Evolutionary conservation across 1,140 invertebrate species (phyloP).

Genomic region (Drosophila pseudoobscura): DNA sequence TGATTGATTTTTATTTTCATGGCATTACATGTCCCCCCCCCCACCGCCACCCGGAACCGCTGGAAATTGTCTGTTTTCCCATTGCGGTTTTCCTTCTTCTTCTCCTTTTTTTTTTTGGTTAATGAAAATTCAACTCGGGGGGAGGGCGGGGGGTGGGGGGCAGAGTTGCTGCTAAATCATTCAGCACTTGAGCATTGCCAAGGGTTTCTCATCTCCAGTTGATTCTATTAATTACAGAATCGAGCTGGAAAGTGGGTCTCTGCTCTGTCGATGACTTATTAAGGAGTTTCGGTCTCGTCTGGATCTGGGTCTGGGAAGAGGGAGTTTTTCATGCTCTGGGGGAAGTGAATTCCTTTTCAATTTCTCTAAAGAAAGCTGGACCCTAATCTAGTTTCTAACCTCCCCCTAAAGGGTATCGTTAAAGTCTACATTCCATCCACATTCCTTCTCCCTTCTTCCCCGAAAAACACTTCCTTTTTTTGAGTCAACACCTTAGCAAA

Average conservation of each 20-base stretch:
- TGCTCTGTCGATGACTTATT: slow-evolving; percentile 43
- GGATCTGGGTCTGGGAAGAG: neutral
- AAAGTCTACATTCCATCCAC: neutral
- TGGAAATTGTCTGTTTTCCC: slow-evolving; percentile 29
- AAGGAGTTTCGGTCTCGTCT: slow-evolving; percentile 26
- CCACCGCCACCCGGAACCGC: neutral
- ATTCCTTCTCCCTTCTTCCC: neutral
- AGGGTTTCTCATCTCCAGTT: slow-evolving; percentile 21
- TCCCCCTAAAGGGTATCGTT: neutral
- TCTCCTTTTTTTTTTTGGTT: slow-evolving; percentile 21
- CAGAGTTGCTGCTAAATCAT: slow-evolving; percentile 62
- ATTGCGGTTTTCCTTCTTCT: slow-evolving; percentile 39
- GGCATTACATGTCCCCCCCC: slow-evolving; percentile 27
- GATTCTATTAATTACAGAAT: slow-evolving; percentile 67
- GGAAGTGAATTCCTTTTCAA: too few species aligned
- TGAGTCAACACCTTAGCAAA: slow-evolving; percentile 73
- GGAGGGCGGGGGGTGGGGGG: neutral
- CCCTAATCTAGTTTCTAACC: too few species aligned
- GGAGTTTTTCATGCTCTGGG: neutral
- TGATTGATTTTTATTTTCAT: slow-evolving; percentile 76
- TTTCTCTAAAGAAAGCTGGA: too few species aligned
- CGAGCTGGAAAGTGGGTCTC: slow-evolving; percentile 32
- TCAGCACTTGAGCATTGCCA: slow-evolving; percentile 59
- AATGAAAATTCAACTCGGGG: slow-evolving; percentile 33
- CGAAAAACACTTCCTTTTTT: slow-evolving; percentile 3